A percentile compares a stretch with the other conserved stretches of the same genome.
Conservation (phyloP, 1,140 invertebrate genomes). For the Plectrocnemia conspersa region DNA sequence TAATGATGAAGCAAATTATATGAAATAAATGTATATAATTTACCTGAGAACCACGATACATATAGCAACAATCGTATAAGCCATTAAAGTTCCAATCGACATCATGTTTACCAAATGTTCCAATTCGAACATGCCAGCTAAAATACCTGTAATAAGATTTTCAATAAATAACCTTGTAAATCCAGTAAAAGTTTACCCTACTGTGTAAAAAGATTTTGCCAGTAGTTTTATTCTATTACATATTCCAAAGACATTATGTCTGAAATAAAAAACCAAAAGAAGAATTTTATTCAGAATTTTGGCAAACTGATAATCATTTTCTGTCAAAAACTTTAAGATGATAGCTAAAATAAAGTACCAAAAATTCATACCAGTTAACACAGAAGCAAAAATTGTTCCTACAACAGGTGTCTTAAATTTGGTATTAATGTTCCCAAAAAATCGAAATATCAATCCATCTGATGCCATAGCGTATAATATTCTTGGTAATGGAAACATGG, state of each 20-base stretch:
- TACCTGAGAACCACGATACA: conserved; percentile 82
- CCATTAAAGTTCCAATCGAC: conserved; percentile 90
- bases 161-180: no score
- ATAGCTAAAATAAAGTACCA: no score
- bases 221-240: no score
- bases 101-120: conserved; percentile 90
- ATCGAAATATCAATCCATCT: conserved; percentile 75
- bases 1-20: background rate
- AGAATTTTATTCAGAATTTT: background rate
- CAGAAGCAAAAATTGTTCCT: conserved; percentile 72
- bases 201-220: no score
- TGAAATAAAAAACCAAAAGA: background rate
- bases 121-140: conserved; percentile 84
- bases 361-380: conserved; percentile 60
- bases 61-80: conserved; percentile 86
- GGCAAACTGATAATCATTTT: no score
- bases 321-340: no score
- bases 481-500: conserved; percentile 79
- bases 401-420: conserved; percentile 72
- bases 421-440: conserved; percentile 61
- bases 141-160: conserved; percentile 64
- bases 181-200: no score
- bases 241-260: no score
- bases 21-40: conserved; percentile 20
- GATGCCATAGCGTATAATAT: conserved; percentile 83